These are phyloP conservation scores for Hippasteria phrygiana DNA, from an alignment of 53 echinoderm and acorn worm species.

Conservation along the genomic window DNA sequence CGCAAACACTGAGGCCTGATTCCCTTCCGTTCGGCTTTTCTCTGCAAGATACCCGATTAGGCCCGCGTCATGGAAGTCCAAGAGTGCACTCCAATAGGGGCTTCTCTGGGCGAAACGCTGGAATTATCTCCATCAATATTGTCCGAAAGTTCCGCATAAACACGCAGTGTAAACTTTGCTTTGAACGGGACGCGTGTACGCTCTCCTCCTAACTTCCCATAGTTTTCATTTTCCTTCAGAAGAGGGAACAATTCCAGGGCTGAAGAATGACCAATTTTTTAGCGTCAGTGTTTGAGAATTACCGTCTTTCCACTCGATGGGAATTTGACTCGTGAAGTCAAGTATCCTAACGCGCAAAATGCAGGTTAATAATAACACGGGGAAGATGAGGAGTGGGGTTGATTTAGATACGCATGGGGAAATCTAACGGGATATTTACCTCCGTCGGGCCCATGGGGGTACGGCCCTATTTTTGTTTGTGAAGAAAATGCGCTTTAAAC, in stretches of 20 bases:
- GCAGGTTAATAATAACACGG: constrained; percentile 52
- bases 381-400: background rate
- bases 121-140: constrained; percentile 59
- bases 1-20: constrained; percentile 18
- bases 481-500: too few relatives aligned
- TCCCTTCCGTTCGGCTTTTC: background rate
- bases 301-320: constrained; percentile 55
- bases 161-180: constrained; percentile 54
- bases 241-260: background rate
- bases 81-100: constrained; percentile 9
- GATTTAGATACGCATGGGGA: constrained; percentile 5
- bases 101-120: background rate
- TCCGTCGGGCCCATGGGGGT: background rate
- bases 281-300: constrained; percentile 47
- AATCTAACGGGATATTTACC: constrained; percentile 43
- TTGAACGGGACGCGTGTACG: constrained; percentile 44
- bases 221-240: background rate
- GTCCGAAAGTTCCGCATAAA: constrained; percentile 60
- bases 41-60: background rate
- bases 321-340: constrained; percentile 62
- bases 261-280: constrained; percentile 26
- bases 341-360: constrained; percentile 38
- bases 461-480: too few relatives aligned
- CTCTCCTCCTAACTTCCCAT: constrained; percentile 17
- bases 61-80: background rate